Evolutionary conservation across 2,888 invertebrate species (phyloP).

Genomic region (Thelaira solivaga): DNA sequence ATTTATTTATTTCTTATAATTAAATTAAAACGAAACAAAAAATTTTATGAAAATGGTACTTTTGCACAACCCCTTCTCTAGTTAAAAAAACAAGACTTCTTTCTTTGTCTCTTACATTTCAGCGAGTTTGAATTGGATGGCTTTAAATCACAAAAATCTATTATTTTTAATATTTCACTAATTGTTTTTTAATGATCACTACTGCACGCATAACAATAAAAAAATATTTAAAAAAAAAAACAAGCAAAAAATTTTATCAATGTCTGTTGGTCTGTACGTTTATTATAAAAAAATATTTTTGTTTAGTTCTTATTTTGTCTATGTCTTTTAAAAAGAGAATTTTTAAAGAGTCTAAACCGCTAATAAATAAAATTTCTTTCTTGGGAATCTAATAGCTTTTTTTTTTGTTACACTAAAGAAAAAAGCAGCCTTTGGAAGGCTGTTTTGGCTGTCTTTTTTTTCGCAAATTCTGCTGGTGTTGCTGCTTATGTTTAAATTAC

Average conservation of each 20-base stretch:
- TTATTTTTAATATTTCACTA: conserved; percentile 47
- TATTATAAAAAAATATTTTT: conserved; percentile 27
- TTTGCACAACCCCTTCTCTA: conserved; percentile 42
- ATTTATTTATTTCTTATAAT: no score
- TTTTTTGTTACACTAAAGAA: conserved; percentile 11
- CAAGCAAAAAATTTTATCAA: conserved; percentile 3
- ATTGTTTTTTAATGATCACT: conserved; percentile 33
- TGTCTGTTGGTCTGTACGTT: conserved; percentile 26
- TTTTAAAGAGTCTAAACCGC: conserved; percentile 22
- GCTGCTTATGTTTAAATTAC: conserved; percentile 58
- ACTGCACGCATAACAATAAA: conserved; percentile 41
- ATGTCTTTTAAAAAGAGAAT: conserved; percentile 13
- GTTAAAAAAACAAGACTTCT: conserved; percentile 32
- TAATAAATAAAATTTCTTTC: no score
- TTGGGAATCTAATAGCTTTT: conserved; percentile 37
- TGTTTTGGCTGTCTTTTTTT: conserved; percentile 36
- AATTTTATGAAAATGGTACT: conserved; percentile 54
- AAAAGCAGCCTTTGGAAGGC: conserved; percentile 20
- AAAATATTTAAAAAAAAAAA: conserved; percentile 4
- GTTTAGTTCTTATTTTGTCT: conserved; percentile 9
- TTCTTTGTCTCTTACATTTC: conserved; percentile 38
- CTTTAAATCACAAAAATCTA: conserved; percentile 45
- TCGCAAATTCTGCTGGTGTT: conserved; percentile 54
- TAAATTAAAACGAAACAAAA: conserved; percentile 9
- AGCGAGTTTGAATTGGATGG: conserved; percentile 40